A percentile compares a stretch with the other conserved stretches of the same genome.
Conservation (phyloP, 2,113 vertebrate species). For the Ailuropoda melanoleuca region DNA sequence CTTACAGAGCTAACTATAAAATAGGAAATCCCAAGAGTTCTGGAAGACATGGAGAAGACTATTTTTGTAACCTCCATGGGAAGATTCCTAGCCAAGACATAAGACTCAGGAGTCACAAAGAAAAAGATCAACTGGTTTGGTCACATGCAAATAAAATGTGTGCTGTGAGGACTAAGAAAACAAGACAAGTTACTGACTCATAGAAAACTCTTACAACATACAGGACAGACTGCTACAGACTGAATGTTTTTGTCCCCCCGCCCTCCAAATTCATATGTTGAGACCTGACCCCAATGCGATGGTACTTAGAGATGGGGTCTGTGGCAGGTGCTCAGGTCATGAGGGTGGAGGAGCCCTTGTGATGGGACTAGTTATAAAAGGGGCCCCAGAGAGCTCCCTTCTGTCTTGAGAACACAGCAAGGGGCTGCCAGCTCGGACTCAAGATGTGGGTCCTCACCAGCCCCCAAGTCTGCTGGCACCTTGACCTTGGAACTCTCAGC, state of each 20-base stretch:
- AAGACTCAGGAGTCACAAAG: not conserved
- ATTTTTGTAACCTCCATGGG: not conserved
- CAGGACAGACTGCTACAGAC: not conserved
- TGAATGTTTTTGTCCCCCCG: not conserved
- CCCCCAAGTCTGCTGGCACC: no score
- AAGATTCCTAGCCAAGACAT: not conserved
- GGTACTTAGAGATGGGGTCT: not conserved
- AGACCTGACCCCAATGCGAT: not conserved
- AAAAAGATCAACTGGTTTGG: not conserved
- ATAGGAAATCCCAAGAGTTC: not conserved
- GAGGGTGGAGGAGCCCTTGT: not conserved
- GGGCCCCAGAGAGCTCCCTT: not conserved
- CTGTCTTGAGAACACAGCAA: not conserved
- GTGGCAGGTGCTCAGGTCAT: not conserved
- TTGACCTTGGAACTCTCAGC: not conserved
- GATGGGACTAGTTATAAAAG: not conserved
- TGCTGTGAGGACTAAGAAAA: not conserved
- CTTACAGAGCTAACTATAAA: constrained; percentile 18
- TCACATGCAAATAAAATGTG: not conserved
- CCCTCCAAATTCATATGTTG: not conserved
- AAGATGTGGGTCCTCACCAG: not conserved
- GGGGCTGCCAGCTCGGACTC: not conserved
- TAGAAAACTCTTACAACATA: not conserved
- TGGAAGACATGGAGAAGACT: constrained; percentile 2
- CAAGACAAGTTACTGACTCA: not conserved